A percentile compares a stretch with the other conserved stretches of the same genome.
Evolutionary conservation across 2,113 vertebrate genomes (phyloP).

Genomic region (Pleuronectes platessa): DNA sequence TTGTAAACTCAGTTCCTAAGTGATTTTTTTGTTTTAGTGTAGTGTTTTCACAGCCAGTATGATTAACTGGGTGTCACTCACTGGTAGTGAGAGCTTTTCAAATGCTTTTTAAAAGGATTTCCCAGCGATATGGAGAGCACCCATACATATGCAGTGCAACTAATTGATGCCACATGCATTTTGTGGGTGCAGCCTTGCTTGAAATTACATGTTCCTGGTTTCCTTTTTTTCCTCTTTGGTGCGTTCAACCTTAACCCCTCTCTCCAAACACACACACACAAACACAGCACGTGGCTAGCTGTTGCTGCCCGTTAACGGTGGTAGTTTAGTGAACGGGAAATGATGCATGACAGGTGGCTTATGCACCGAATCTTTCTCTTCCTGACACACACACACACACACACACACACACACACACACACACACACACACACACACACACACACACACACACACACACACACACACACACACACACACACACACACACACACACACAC

Average conservation of each 20-base stretch:
- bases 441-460: neutral
- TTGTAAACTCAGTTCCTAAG: slow-evolving; percentile 12
- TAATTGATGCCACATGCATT: slow-evolving; percentile 59
- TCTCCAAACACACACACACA: neutral
- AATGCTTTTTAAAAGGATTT: slow-evolving; percentile 24
- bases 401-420: neutral
- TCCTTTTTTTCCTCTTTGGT: neutral
- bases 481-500: slow-evolving; percentile 1
- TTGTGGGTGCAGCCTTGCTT: slow-evolving; percentile 62
- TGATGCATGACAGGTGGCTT: slow-evolving; percentile 64
- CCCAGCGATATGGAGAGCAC: slow-evolving; percentile 11
- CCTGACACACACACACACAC: neutral
- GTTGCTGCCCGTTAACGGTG: slow-evolving; percentile 47
- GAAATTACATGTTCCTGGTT: slow-evolving; percentile 70
- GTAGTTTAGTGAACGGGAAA: slow-evolving; percentile 66
- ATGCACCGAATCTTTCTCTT: slow-evolving; percentile 46
- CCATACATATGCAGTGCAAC: slow-evolving; percentile 36
- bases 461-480: slow-evolving; percentile 10
- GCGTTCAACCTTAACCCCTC: slow-evolving; percentile 32
- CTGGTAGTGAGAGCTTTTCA: slow-evolving; percentile 19
- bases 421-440: neutral
- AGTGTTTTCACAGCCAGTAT: slow-evolving; percentile 10
- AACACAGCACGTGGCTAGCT: slow-evolving; percentile 50
- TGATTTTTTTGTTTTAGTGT: neutral
- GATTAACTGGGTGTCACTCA: slow-evolving; percentile 50